Evolutionary conservation across 2,888 invertebrate species (phyloP).

Genomic region (Tanaodytes sp.): DNA sequence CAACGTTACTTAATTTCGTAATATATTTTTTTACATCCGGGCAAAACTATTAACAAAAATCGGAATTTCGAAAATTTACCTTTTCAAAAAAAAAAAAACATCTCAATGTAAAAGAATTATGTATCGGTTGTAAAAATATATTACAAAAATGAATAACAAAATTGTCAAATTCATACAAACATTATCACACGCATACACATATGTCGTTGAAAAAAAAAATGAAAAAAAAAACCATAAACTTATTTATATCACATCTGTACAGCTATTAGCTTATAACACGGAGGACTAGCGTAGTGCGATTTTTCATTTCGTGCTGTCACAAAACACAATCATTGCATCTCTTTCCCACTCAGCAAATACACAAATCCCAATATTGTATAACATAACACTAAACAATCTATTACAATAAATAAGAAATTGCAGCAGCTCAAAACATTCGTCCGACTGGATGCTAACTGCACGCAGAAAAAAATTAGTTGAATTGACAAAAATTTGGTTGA

Average conservation of each 20-base stretch:
- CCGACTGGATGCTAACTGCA: constrained; percentile 19
- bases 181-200: constrained; percentile 13
- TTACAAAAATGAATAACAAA: constrained; percentile 46
- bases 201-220: constrained; percentile 37
- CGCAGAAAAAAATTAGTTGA: too few species aligned
- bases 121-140: constrained; percentile 36
- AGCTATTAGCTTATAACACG: constrained; percentile 63
- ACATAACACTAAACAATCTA: constrained; percentile 33
- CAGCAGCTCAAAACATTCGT: constrained; percentile 19
- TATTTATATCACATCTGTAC: constrained; percentile 68
- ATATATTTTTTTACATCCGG: constrained; percentile 35
- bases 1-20: constrained; percentile 47
- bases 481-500: too few species aligned
- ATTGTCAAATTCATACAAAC: constrained; percentile 25
- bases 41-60: too few species aligned
- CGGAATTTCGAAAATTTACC: too few species aligned
- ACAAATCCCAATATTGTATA: constrained; percentile 15
- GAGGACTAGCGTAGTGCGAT: constrained; percentile 66
- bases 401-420: constrained; percentile 45
- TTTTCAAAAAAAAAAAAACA: too few species aligned
- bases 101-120: too few species aligned
- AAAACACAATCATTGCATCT: constrained; percentile 34
- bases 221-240: constrained; percentile 44
- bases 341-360: constrained; percentile 23
- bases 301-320: constrained; percentile 38